Base-by-base conservation (phyloP, 2,888 invertebrate genomes). In the Scaptomyza flava region DNA sequence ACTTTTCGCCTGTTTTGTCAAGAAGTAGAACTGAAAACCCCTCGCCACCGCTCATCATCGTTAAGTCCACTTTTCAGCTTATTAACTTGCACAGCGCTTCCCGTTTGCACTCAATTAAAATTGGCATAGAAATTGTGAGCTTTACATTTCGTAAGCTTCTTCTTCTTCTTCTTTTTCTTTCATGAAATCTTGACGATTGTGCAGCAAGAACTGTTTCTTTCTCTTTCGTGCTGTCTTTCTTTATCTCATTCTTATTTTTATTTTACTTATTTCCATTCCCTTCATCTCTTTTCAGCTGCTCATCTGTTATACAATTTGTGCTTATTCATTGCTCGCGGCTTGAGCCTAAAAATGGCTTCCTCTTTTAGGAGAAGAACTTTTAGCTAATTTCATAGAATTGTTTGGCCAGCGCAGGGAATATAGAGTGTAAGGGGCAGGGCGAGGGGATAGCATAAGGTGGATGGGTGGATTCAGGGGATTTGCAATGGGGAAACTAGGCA, bases 351-450 rank as follows among this genome's bases (percentile, higher is more conserved):
- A 86, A 80, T 69, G 81, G 71, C 61, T 79, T 76, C 80, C 54
- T 57, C 50, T 42, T 60, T 59, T 41, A 12, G 42, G 66, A 46
- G 50, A 58, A 81, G 73, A 81, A 81, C 81, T 81, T 81, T 81
- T 80, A 79, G 81, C 87, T 86, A 80, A 81, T 81, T 81, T 81
- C 54, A 77, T 68, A 66, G 87, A 70, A 86, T 86, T 86, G 87
- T 81, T 80, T 71, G 84, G 84, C n/a, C 68, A 56, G 46, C 48
- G 42, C 50, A 20, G 20, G 23, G 20, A 43, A 20, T 50, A 17
- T 1, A 34, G 17, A 11, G 38, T 2, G 8, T 17, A 6, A 9
- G 17, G 42, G 7, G 20, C 33, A 31, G 6, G 36, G 6, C 23
- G 14, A 14, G 38, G n/a, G 23, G 8, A 14, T 0, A 27, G n/a